Conservation (phyloP, 2,113 vertebrate genomes). For the Odontesthes bonariensis region DNA sequence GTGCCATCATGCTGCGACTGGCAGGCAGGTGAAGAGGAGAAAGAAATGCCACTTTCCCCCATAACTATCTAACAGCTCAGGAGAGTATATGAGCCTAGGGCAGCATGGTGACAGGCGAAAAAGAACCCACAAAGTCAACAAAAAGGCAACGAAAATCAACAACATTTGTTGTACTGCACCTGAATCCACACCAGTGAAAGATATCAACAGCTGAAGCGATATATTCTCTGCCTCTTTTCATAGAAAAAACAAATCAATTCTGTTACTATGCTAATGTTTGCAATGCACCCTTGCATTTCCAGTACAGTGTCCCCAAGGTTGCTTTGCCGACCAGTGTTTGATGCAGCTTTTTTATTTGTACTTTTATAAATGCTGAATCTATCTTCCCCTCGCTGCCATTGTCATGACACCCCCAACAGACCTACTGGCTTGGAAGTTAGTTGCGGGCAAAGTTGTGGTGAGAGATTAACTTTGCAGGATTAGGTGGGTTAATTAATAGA, state of each 20-base stretch:
- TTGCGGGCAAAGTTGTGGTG: conserved; percentile 82
- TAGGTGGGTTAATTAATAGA: conserved; percentile 88
- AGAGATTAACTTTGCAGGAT: conserved; percentile 87
- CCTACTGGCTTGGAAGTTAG: conserved; percentile 81
- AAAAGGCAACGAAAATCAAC: conserved; percentile 59
- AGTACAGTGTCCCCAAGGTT: conserved; percentile 56
- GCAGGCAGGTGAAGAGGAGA: conserved; percentile 69
- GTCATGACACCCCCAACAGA: conserved; percentile 78
- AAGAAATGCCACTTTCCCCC: conserved; percentile 61
- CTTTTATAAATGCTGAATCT: conserved; percentile 71
- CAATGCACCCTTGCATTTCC: conserved; percentile 67
- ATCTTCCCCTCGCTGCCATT: conserved; percentile 72
- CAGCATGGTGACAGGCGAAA: conserved; percentile 30
- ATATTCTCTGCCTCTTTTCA: conserved; percentile 67
- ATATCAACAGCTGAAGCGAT: conserved; percentile 60
- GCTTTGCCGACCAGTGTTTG: conserved; percentile 54
- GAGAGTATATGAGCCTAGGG: conserved; percentile 55
- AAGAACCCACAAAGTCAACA: conserved; percentile 34
- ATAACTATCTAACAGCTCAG: conserved; percentile 56
- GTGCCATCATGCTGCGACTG: conserved; percentile 64
- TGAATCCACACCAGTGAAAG: conserved; percentile 21
- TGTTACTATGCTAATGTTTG: conserved; percentile 70
- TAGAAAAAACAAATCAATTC: conserved; percentile 70
- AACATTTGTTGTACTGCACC: conserved; percentile 37
- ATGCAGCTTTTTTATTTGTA: conserved; percentile 1